phyloP scores from a whole-genome alignment of 2,888 invertebrate species.

The Athalia cordata region DNA sequence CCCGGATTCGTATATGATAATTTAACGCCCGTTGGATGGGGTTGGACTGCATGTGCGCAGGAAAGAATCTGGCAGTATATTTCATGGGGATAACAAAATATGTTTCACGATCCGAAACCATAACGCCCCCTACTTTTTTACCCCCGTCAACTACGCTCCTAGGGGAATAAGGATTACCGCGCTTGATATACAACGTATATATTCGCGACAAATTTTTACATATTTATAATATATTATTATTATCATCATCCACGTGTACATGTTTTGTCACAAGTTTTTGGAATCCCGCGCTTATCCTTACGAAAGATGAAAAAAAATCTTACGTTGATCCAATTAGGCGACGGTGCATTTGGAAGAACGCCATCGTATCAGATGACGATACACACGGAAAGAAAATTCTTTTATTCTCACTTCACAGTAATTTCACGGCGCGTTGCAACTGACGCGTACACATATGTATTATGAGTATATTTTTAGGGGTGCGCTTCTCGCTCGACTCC shows the following conservation, averaged over 20 bases:
- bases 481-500: not conserved
- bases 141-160: slow-evolving; percentile 48
- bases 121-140: slow-evolving; percentile 60
- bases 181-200: slow-evolving; percentile 56
- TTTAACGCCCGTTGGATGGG: slow-evolving; percentile 62
- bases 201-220: slow-evolving; percentile 4
- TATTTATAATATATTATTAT: slow-evolving; percentile 13
- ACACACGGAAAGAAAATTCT: slow-evolving; percentile 53
- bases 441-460: slow-evolving; percentile 58
- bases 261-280: not conserved
- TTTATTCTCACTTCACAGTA: slow-evolving; percentile 73
- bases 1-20: slow-evolving; percentile 59
- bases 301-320: too few species aligned
- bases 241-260: not conserved
- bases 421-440: slow-evolving; percentile 73
- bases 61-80: slow-evolving; percentile 54
- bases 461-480: not conserved
- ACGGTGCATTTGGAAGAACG: slow-evolving; percentile 2
- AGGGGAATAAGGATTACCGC: slow-evolving; percentile 62
- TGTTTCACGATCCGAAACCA: slow-evolving; percentile 65
- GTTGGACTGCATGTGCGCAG: slow-evolving; percentile 52
- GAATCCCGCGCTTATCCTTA: not conserved
- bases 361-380: not conserved
- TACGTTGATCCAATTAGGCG: not conserved
- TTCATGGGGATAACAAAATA: slow-evolving; percentile 70